Evolutionary conservation across 2,888 invertebrate species (phyloP), one percentile per base, ranked within the genome.

Genomic region (Leptopilina myrica): DNA sequence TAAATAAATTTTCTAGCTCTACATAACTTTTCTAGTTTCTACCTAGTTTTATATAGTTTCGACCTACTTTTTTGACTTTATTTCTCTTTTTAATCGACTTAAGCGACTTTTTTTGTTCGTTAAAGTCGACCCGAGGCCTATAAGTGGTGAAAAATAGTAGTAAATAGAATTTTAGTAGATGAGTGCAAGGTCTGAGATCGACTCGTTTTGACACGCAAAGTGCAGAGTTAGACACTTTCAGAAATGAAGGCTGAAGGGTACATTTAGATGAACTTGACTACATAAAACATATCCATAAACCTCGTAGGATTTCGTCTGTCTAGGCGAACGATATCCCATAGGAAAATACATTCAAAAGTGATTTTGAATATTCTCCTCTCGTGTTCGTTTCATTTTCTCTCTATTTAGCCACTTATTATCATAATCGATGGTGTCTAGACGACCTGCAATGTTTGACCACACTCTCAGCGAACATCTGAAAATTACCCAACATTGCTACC

Each of bases 211-310:
- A 79, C 83, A 79, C 80, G 83, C 80, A 80, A 84, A 84, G 82
- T 81, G 83, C 76, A 67, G 80, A 85, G 85, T 85, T 83, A 86
- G 85, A 84, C 84, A 81, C 59, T 64, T 66, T 62, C 49, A 62
- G 76, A 62, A 53, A 12, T 67, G 43, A 66, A 33, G 66, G 66
- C 33, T 66, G 66, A 76, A 9, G 73, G 64, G 14, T 33, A 33
- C 53, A 33, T 69, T 46, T 40, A 14, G 66, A 15, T 69, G 66
- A 65, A 46, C 66, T 66, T 66, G 12, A 4, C 46, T 66, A 66
- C 40, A 66, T 66, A 43, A 66, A 66, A 46, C n/a, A 66, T 12
- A 66, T 66, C n/a, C 43, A 66, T 33, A n/a, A 66, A 46, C 66
- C 66, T 43, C 66, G 43, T 11, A 66, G 66, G 66, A 66, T 40